Evolutionary conservation across 2,113 vertebrate species (phyloP).

Genomic region (Columba janthina): DNA sequence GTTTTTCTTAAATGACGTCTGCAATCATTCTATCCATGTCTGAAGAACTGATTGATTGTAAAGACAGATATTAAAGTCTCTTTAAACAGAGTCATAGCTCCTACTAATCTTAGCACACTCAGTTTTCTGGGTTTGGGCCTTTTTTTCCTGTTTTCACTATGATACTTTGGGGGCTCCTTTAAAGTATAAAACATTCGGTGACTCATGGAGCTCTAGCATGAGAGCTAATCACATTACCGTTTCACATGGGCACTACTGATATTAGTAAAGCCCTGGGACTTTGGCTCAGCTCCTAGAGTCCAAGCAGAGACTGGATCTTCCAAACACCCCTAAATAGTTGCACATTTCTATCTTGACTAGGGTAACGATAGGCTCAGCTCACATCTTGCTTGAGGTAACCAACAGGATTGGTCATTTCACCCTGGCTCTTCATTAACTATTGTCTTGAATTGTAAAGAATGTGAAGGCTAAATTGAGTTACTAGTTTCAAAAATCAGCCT

Average conservation of each 20-base stretch:
- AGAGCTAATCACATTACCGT: background rate
- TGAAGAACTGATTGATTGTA: background rate
- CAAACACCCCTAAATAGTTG: background rate
- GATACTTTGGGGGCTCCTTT: background rate
- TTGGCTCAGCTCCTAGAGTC: background rate
- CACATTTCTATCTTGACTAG: background rate
- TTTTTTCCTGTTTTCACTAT: background rate
- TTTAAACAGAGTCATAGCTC: background rate
- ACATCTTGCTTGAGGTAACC: background rate
- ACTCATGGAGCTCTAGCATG: background rate
- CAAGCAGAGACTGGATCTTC: background rate
- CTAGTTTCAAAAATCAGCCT: background rate
- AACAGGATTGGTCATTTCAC: background rate
- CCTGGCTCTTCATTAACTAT: background rate
- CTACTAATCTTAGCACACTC: background rate
- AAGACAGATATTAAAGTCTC: background rate
- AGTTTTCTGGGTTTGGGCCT: background rate
- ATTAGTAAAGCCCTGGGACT: background rate
- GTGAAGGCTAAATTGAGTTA: background rate
- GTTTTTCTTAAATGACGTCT: background rate
- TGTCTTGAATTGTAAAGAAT: slow-evolving; percentile 11
- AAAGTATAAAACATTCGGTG: background rate
- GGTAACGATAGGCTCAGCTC: background rate
- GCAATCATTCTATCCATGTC: background rate
- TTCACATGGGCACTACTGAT: background rate